Evolutionary conservation across 2,113 vertebrate genomes (phyloP).

Genomic region (Paramisgurnus dabryanus): DNA sequence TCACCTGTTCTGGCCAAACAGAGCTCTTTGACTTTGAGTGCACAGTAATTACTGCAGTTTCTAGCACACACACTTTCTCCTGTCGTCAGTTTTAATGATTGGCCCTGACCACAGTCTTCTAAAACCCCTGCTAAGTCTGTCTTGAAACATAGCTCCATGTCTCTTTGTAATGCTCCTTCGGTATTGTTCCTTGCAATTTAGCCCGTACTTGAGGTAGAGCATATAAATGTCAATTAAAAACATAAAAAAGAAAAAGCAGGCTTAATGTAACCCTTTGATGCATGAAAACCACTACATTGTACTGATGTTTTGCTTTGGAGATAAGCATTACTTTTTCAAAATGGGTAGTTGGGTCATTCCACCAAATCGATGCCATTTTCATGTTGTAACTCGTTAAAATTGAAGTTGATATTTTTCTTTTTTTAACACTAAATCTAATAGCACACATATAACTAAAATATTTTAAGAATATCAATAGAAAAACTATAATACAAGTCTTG

Average conservation of each 20-base stretch:
- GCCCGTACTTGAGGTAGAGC: conserved; percentile 23
- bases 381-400: too few species aligned
- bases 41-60: conserved; percentile 12
- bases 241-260: background rate
- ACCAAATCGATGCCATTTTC: too few species aligned
- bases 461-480: too few species aligned
- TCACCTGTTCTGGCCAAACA: conserved; percentile 3
- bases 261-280: background rate
- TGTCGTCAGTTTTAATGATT: conserved; percentile 50
- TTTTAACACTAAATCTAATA: too few species aligned
- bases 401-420: too few species aligned
- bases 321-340: too few species aligned
- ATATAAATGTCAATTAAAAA: conserved; percentile 7
- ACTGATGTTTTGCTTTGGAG: too few species aligned
- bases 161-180: conserved; percentile 15
- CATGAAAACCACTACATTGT: background rate
- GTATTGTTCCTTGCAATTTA: conserved; percentile 39
- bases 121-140: conserved; percentile 30
- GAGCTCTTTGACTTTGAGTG: background rate
- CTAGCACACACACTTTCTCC: background rate
- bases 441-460: too few species aligned
- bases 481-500: background rate
- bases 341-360: too few species aligned
- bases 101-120: conserved; percentile 39
- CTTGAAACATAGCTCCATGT: conserved; percentile 10